These are phyloP conservation scores for Drosophila quadrilineata DNA, from an alignment of 1,140 invertebrate genomes.

Conservation along the genomic window DNA sequence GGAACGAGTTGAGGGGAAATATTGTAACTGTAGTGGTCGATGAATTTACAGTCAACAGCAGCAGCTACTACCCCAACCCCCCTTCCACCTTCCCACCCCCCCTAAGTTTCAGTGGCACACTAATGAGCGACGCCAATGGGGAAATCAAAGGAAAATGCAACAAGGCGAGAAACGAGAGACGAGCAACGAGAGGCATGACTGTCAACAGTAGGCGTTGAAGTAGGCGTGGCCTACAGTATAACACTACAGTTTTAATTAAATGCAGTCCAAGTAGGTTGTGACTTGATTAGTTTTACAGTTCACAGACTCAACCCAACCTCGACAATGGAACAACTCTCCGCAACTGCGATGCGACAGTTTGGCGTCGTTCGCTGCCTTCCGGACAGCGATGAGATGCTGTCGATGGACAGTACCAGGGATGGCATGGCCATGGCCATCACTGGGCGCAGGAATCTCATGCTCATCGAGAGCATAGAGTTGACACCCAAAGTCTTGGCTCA, in stretches of 20 bases:
- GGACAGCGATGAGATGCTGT: constrained; percentile 25
- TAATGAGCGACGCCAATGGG: constrained; percentile 66
- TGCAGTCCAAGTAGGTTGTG: constrained; percentile 42
- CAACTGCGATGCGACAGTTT: too few relatives aligned
- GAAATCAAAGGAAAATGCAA: constrained; percentile 66
- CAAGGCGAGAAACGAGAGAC: background rate
- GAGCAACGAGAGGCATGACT: constrained; percentile 14
- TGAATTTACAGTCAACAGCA: constrained; percentile 44
- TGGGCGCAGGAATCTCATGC: constrained; percentile 5
- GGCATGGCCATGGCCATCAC: too few relatives aligned
- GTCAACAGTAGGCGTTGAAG: constrained; percentile 22
- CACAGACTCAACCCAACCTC: too few relatives aligned
- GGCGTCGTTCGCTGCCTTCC: too few relatives aligned
- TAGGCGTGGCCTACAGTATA: constrained; percentile 26
- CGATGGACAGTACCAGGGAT: too few relatives aligned
- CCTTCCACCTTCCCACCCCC: background rate
- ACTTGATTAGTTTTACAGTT: background rate
- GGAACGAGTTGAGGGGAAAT: constrained; percentile 38
- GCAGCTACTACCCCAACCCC: constrained; percentile 10
- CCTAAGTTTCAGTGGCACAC: constrained; percentile 2
- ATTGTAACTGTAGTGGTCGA: background rate
- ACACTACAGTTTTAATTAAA: constrained; percentile 55
- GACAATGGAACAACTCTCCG: background rate
- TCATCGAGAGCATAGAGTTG: constrained; percentile 21
- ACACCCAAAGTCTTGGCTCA: constrained; percentile 14